These are phyloP conservation scores for Brachionichthys hirsutus DNA, from an alignment of 2,113 vertebrate genomes.

Conservation along the genomic window DNA sequence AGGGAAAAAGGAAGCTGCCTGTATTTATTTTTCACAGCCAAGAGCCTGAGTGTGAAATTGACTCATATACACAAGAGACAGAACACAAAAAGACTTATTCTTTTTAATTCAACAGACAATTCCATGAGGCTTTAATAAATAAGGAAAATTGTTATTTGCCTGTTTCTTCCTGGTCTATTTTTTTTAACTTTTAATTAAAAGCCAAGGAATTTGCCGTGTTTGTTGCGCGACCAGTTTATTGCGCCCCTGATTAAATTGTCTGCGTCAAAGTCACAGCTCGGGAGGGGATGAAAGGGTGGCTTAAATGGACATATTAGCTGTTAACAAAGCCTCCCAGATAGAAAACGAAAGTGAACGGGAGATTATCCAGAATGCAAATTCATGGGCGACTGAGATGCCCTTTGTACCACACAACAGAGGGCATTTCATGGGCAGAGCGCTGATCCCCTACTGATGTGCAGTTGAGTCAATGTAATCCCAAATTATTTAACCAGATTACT, in stretches of 20 bases:
- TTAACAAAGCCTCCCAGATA: conserved; percentile 62
- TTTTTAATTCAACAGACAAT: conserved; percentile 13
- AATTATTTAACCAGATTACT: conserved; percentile 79
- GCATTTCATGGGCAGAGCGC: conserved; percentile 66
- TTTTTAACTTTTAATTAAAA: conserved; percentile 30
- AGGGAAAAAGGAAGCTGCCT: conserved; percentile 22
- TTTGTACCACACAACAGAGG: conserved; percentile 72
- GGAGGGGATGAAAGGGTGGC: conserved; percentile 34
- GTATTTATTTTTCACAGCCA: conserved; percentile 51
- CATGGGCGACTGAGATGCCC: conserved; percentile 58
- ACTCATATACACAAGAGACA: conserved; percentile 48
- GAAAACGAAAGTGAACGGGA: conserved; percentile 59
- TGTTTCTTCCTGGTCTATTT: neutral
- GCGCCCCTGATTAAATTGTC: conserved; percentile 54
- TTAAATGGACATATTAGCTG: conserved; percentile 57
- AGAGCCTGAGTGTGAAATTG: conserved; percentile 55
- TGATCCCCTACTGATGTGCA: conserved; percentile 69
- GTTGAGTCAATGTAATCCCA: conserved; percentile 72
- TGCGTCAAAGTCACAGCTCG: conserved; percentile 48
- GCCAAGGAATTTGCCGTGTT: conserved; percentile 5
- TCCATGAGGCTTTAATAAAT: conserved; percentile 16
- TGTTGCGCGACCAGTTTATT: conserved; percentile 3
- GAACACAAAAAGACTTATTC: conserved; percentile 10
- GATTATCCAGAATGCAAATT: conserved; percentile 71
- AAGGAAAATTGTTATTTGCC: conserved; percentile 11